Percentiles rank a stretch among this genome's conserved stretches.
Evolutionary conservation across 1,140 invertebrate species (phyloP).

Genomic region (Goniozus legneri): DNA sequence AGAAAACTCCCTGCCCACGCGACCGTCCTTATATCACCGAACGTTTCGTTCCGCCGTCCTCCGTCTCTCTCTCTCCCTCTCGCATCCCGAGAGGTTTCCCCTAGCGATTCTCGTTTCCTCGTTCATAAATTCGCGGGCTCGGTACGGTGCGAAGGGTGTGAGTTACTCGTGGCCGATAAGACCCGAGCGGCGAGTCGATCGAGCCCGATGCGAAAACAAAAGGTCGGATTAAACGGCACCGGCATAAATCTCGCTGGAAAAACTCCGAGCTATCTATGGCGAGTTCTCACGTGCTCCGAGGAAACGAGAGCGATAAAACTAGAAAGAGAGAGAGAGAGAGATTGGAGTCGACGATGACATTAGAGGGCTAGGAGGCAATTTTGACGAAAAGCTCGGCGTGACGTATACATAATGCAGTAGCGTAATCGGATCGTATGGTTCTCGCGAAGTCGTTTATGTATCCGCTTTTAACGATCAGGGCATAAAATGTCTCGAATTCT

Average conservation of each 20-base stretch:
- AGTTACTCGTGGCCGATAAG: slow-evolving; percentile 11
- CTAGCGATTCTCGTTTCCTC: slow-evolving; percentile 33
- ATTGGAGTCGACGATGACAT: neutral
- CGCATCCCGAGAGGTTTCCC: too few relatives aligned
- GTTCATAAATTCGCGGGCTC: slow-evolving; percentile 38
- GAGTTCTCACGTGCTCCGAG: too few relatives aligned
- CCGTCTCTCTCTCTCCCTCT: too few relatives aligned
- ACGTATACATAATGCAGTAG: neutral
- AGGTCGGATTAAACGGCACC: neutral
- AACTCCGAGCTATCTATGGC: too few relatives aligned
- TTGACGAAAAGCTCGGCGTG: neutral
- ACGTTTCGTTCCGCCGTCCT: slow-evolving; percentile 25
- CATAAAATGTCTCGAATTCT: slow-evolving; percentile 19
- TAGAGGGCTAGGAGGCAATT: neutral
- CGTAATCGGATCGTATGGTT: neutral
- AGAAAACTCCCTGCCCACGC: slow-evolving; percentile 32
- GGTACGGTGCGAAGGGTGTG: slow-evolving; percentile 7
- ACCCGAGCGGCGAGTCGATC: slow-evolving; percentile 8
- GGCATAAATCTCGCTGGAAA: too few relatives aligned
- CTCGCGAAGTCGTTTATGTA: neutral
- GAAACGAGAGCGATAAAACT: too few relatives aligned
- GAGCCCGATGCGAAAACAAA: neutral
- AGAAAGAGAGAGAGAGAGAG: neutral
- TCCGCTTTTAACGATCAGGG: neutral
- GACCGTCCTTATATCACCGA: slow-evolving; percentile 37